Conservation (phyloP, 2,888 invertebrate genomes). For the Erpobdella octoculata region DNA sequence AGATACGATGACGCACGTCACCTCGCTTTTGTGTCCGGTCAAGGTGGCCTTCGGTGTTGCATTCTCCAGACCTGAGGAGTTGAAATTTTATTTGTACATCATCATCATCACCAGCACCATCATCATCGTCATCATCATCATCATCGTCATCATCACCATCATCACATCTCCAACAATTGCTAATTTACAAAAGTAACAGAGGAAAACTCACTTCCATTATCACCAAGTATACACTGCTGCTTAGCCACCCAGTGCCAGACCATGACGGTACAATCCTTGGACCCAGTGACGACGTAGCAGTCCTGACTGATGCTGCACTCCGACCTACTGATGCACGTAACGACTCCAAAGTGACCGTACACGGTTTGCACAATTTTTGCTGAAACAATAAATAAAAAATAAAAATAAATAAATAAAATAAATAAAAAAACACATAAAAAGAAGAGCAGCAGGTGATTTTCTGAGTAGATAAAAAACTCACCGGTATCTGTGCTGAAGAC, state of each 20-base stretch:
- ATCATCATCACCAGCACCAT: slow-evolving; percentile 83
- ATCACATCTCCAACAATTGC: background rate
- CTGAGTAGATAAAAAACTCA: slow-evolving; percentile 45
- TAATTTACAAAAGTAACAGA: background rate
- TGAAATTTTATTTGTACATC: slow-evolving; percentile 59
- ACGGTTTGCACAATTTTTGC: slow-evolving; percentile 96
- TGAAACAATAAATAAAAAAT: slow-evolving; percentile 51
- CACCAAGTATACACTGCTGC: slow-evolving; percentile 84
- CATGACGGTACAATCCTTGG: slow-evolving; percentile 92
- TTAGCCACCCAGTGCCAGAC: slow-evolving; percentile 93
- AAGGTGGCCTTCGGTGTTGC: slow-evolving; percentile 92
- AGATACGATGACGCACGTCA: slow-evolving; percentile 88
- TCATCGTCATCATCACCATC: background rate
- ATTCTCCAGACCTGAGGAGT: slow-evolving; percentile 45
- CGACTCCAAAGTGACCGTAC: slow-evolving; percentile 96
- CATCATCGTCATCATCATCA: background rate
- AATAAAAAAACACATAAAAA: background rate
- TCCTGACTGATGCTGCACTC: slow-evolving; percentile 95
- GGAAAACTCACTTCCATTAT: slow-evolving; percentile 57
- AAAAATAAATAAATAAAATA: background rate
- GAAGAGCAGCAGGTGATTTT: background rate
- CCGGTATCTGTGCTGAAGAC: slow-evolving; percentile 94
- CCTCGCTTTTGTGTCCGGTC: slow-evolving; percentile 92
- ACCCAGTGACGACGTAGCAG: slow-evolving; percentile 95
- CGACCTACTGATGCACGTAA: slow-evolving; percentile 90